Conservation (phyloP, 2,888 invertebrate species). For the Mycalesis mineus region DNA sequence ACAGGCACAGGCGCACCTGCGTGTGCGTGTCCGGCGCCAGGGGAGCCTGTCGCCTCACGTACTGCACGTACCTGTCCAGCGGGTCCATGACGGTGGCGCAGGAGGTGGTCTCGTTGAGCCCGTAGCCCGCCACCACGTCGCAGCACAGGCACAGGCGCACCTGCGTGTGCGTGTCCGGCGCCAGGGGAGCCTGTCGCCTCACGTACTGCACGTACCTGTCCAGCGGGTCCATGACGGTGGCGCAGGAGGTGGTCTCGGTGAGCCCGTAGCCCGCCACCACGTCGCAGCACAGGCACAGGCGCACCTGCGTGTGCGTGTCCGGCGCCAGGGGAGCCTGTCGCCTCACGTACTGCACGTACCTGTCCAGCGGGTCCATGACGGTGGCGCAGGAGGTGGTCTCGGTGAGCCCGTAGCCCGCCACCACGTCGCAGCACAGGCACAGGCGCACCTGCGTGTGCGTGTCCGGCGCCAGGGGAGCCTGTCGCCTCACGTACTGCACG, state of each 20-base stretch:
- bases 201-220: conserved; percentile 77
- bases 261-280: no score
- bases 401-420: conserved; percentile 97
- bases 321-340: no score
- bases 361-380: conserved; percentile 85
- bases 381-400: conserved; percentile 97
- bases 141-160: no score
- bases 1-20: conserved; percentile 89
- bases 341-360: conserved; percentile 71
- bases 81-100: no score
- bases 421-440: conserved; percentile 92
- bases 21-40: conserved; percentile 96
- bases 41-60: conserved; percentile 98
- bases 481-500: conserved; percentile 94
- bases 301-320: no score
- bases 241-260: conserved; percentile 97
- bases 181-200: no score
- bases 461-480: conserved; percentile 96
- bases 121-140: no score
- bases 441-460: conserved; percentile 93
- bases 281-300: no score
- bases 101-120: no score
- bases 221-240: conserved; percentile 86
- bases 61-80: conserved; percentile 92
- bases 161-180: no score